These are phyloP conservation scores for Anabacerthia variegaticeps DNA, from an alignment of 2,797 vertebrate genomes.

Conservation along the genomic window DNA sequence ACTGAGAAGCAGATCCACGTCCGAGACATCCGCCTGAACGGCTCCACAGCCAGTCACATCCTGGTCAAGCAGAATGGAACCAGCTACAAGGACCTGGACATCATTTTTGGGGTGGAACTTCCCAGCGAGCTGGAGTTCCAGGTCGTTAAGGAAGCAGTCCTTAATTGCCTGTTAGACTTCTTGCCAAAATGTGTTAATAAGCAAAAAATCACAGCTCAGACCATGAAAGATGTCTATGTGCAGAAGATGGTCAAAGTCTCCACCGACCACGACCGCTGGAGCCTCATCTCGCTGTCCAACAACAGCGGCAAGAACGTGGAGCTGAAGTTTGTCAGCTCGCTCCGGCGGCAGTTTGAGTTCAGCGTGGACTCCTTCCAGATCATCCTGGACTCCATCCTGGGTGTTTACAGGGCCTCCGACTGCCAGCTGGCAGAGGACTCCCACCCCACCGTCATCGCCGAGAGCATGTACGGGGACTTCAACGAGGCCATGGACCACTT, in stretches of 20 bases:
- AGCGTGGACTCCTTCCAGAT: constrained; percentile 99
- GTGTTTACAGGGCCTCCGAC: constrained; percentile 83
- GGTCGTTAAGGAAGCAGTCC: constrained; percentile 90
- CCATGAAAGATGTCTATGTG: constrained; percentile 95
- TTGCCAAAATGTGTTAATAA: constrained; percentile 92
- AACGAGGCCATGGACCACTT: constrained; percentile 92
- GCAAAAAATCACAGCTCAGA: constrained; percentile 90
- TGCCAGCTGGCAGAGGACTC: constrained; percentile 57
- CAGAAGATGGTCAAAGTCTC: constrained; percentile 99
- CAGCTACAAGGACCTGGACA: constrained; percentile 94
- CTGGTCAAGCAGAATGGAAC: constrained; percentile 90
- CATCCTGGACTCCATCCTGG: constrained; percentile 88
- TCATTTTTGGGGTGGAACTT: constrained; percentile 93
- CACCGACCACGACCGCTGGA: constrained; percentile 92
- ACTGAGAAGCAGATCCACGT: constrained; percentile 86
- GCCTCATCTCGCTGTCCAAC: constrained; percentile 96
- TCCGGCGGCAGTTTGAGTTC: constrained; percentile 95
- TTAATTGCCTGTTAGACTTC: constrained; percentile 89
- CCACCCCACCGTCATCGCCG: constrained; percentile 83
- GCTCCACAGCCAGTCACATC: constrained; percentile 95
- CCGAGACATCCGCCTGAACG: constrained; percentile 91
- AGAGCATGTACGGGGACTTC: constrained; percentile 97
- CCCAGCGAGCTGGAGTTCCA: constrained; percentile 91
- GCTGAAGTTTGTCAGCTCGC: constrained; percentile 90
- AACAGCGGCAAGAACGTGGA: constrained; percentile 97